phyloP scores from a whole-genome alignment of 1,140 invertebrate species.

The Caerostris extrusa region DNA sequence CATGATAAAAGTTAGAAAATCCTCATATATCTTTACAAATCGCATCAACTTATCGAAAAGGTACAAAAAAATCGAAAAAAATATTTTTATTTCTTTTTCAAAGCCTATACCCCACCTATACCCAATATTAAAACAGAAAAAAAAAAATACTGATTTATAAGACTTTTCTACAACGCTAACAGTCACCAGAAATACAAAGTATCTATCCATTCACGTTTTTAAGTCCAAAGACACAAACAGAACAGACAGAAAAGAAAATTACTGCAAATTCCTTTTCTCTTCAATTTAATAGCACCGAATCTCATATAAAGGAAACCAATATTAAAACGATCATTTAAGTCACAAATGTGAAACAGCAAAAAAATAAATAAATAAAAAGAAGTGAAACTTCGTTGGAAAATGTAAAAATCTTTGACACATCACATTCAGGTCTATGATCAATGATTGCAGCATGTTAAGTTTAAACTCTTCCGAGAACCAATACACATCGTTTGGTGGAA shows the following conservation, averaged over 20 bases:
- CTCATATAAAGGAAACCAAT: slow-evolving; percentile 22
- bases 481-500: background rate
- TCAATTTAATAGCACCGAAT: background rate
- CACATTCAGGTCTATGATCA: background rate
- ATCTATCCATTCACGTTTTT: background rate
- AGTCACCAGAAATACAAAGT: background rate
- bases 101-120: too few species aligned
- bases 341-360: too few species aligned
- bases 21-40: too few species aligned
- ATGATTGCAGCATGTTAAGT: background rate
- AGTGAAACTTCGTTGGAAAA: background rate
- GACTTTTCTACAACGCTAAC: background rate
- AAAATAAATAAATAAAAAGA: too few species aligned
- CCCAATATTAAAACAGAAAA: too few species aligned
- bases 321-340: slow-evolving; percentile 24
- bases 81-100: too few species aligned
- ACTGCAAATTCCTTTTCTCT: background rate
- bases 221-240: background rate
- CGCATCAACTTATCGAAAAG: too few species aligned
- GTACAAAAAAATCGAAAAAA: too few species aligned
- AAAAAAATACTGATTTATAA: background rate
- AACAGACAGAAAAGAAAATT: background rate
- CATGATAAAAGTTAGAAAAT: too few species aligned
- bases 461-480: background rate
- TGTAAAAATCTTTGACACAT: background rate